Percentiles rank a stretch among this genome's conserved stretches.
These are phyloP conservation scores for Spinus pinus DNA, from an alignment of 2,797 vertebrate genomes.

Conservation along the genomic window DNA sequence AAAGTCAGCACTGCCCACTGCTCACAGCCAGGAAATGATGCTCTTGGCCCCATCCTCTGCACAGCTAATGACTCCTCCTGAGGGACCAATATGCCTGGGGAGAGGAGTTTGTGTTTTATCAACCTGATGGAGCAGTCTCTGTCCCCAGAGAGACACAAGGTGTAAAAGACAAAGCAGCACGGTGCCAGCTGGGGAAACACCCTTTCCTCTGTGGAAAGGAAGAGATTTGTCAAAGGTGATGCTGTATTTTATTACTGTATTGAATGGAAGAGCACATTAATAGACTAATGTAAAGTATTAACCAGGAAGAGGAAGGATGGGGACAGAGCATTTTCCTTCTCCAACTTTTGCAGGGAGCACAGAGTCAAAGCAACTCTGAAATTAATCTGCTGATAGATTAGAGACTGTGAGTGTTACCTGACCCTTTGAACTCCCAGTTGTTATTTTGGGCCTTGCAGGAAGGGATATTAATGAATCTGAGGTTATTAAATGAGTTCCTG, in stretches of 20 bases:
- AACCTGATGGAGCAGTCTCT: not conserved
- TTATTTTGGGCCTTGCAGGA: constrained; percentile 29
- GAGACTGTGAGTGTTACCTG: not conserved
- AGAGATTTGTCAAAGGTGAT: constrained; percentile 39
- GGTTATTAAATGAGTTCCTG: constrained; percentile 5
- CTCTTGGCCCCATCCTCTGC: not conserved
- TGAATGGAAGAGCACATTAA: constrained; percentile 21
- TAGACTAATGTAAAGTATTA: constrained; percentile 29
- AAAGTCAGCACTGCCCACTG: not conserved
- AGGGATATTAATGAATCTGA: constrained; percentile 29
- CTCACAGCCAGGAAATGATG: not conserved
- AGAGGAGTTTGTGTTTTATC: not conserved
- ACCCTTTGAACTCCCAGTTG: constrained; percentile 23
- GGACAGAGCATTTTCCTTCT: not conserved
- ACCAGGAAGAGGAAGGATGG: not conserved
- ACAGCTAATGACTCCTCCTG: not conserved
- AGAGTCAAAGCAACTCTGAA: not conserved
- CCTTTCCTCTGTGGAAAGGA: constrained; percentile 13
- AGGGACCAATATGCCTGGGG: not conserved
- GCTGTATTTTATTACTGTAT: constrained; percentile 19
- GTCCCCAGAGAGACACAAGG: not conserved
- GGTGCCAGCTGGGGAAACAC: not conserved
- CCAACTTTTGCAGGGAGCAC: not conserved
- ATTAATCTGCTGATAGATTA: constrained; percentile 40
- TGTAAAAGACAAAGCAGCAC: not conserved